A percentile compares a stretch with the other conserved stretches of the same genome.
These are phyloP conservation scores for Odontamblyopus lacepedii DNA, from an alignment of 2,797 vertebrate species.

Conservation along the genomic window DNA sequence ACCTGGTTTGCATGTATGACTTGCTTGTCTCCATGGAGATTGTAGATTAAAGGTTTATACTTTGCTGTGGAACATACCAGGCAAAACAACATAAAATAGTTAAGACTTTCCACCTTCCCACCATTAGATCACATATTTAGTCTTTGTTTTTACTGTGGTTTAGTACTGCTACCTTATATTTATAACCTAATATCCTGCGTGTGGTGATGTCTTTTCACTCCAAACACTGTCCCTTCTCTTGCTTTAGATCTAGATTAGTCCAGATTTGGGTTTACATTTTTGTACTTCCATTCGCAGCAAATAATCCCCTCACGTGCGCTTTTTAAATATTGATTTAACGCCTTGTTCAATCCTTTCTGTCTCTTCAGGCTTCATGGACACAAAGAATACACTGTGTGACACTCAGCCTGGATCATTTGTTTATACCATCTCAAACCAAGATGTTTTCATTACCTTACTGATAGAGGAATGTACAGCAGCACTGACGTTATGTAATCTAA, in stretches of 20 bases:
- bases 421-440: not conserved
- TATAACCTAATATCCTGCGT: not conserved
- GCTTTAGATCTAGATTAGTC: not conserved
- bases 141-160: no score
- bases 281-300: not conserved
- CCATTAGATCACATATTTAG: no score
- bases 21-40: not conserved
- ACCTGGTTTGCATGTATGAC: no score
- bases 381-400: conserved; percentile 1
- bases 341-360: not conserved
- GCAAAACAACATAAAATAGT: not conserved
- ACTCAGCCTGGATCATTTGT: not conserved
- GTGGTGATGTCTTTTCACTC: not conserved
- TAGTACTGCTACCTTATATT: no score
- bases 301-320: not conserved
- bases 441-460: not conserved
- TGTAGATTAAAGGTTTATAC: no score
- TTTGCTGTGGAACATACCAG: not conserved
- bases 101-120: no score
- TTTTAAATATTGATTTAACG: not conserved
- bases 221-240: not conserved
- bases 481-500: not conserved
- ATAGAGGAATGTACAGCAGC: not conserved
- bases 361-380: not conserved
- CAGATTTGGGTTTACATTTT: not conserved